A percentile compares a stretch with the other conserved stretches of the same genome.
phyloP scores from a whole-genome alignment of 2,113 vertebrate genomes.

The Cinclus mexicanus region DNA sequence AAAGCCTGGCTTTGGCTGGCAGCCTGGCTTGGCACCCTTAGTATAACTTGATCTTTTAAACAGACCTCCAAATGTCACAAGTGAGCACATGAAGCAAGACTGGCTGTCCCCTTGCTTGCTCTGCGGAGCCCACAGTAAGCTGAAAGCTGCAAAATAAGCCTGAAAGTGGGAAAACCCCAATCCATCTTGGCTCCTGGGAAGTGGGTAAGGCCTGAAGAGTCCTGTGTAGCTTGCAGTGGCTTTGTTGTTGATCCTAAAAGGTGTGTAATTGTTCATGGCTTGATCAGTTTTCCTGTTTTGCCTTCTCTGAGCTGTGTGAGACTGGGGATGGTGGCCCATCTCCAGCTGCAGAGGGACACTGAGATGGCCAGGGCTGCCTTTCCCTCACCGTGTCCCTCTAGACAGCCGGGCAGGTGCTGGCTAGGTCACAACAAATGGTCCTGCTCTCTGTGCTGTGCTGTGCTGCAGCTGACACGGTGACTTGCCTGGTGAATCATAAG shows the following conservation, averaged over 20 bases:
- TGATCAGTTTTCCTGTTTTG: not conserved
- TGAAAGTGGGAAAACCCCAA: accelerated
- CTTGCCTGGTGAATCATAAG: not conserved
- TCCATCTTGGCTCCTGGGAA: not conserved
- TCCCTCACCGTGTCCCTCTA: accelerated
- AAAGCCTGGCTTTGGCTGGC: conserved; percentile 40
- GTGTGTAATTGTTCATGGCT: not conserved
- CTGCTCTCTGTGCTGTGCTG: not conserved
- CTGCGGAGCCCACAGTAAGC: not conserved
- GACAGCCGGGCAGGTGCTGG: accelerated
- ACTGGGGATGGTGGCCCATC: accelerated
- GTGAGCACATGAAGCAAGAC: not conserved
- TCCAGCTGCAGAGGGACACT: not conserved
- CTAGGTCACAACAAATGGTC: not conserved
- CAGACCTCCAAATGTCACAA: not conserved
- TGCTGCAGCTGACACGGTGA: not conserved
- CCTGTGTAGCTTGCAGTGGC: not conserved
- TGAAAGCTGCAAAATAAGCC: not conserved
- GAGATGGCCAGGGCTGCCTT: not conserved
- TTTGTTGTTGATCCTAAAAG: not conserved
- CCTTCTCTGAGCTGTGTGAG: not conserved
- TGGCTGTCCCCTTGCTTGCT: not conserved
- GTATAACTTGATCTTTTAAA: conserved; percentile 15
- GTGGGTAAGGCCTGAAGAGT: not conserved
- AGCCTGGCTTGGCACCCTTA: not conserved